Evolutionary conservation across 2,888 invertebrate genomes (phyloP), one percentile per base, ranked within the genome.

Genomic region (Geophilus truncorum): DNA sequence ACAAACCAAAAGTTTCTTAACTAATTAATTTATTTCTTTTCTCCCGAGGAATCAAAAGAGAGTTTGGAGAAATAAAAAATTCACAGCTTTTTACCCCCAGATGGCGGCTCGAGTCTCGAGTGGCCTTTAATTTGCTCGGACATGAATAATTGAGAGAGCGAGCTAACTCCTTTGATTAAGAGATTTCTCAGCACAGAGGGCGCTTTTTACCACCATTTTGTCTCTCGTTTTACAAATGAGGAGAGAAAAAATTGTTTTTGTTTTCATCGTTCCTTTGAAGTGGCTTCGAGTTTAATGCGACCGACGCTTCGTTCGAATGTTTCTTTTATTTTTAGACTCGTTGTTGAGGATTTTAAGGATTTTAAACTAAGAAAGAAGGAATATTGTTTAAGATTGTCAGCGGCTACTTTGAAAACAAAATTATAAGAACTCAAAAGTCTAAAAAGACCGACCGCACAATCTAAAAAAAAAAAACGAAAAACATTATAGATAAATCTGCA

Each of bases 21-120:
- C 70, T 70, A 70, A 70, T 70, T 70, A 70, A 70, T 70, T 70
- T 70, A 70, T 70, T 70, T 70, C 25, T 70, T 70, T 70, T 15
- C 70, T 70, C 70, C n/a, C 9, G 70, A 70, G 70, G 70, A 70
- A 70, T 70, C 70, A 70, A 70, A 70, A 70, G 25, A 21, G 28
- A 70, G 70, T 70, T 70, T 70, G 70, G 9, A 28, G 12, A 70
- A 70, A 70, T 70, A 25, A 70, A 70, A 70, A 70, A 70, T 70
- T 70, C 3, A 70, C 28, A 70, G 28, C 70, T 70, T 70, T 70
- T 70, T 70, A 70, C 70, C 70, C 51, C 70, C 25, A 70, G 25
- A 70, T 70, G 70, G 70, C 70, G 70, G 25, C 70, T 70, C 25
- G 28, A 5, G 70, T 70, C 70, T 70, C 70, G 28, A 70, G 70